phyloP scores from a whole-genome alignment of 2,888 invertebrate species.

The Drosophila flavopinicola region DNA sequence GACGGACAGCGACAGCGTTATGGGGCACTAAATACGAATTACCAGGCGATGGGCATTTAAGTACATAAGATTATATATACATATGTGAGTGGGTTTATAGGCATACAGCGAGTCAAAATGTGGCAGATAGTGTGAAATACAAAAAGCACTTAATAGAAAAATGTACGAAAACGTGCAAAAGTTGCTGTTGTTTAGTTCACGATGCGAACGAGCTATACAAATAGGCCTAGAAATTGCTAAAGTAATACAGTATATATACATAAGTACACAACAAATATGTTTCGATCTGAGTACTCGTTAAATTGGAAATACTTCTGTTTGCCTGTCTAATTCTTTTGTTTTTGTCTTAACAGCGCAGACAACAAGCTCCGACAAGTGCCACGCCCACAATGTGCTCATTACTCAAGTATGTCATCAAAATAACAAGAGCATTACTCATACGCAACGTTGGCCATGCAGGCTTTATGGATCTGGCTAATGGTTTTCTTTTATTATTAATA shows the following conservation, averaged over 20 bases:
- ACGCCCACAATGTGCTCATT: conserved; percentile 20
- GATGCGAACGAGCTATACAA: too few relatives aligned
- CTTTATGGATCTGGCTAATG: conserved; percentile 39
- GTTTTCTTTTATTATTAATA: conserved; percentile 45
- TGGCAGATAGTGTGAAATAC: conserved; percentile 1
- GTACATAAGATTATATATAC: neutral
- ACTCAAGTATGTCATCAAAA: conserved; percentile 15
- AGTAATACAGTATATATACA: too few relatives aligned
- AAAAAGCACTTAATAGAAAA: conserved; percentile 1
- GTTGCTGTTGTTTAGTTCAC: too few relatives aligned
- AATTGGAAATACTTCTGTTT: too few relatives aligned
- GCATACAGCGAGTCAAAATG: neutral
- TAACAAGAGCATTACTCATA: conserved; percentile 47
- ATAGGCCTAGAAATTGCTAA: too few relatives aligned
- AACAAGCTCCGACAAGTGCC: conserved; percentile 6
- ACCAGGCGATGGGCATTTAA: conserved; percentile 6
- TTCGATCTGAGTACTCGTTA: too few relatives aligned
- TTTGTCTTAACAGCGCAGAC: neutral
- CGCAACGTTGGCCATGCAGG: conserved; percentile 35
- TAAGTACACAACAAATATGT: too few relatives aligned
- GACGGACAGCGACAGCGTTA: conserved; percentile 39
- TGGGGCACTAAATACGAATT: conserved; percentile 56
- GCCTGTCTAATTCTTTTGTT: neutral
- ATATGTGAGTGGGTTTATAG: neutral
- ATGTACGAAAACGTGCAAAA: too few relatives aligned